These are phyloP conservation scores for Myripristis murdjan DNA, from an alignment of 2,797 vertebrate species.

Conservation along the genomic window DNA sequence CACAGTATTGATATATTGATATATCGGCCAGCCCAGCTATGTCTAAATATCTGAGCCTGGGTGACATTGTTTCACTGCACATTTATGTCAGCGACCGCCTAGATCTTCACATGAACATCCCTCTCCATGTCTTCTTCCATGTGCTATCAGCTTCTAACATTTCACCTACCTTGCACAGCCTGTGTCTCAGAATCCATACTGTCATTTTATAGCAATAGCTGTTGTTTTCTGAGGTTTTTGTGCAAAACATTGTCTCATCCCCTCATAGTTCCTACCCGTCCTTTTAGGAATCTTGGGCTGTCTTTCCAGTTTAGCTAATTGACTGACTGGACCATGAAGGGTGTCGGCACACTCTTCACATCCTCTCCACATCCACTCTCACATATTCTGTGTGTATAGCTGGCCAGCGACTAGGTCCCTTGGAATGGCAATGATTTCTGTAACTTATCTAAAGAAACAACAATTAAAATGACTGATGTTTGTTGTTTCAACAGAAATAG, in stretches of 20 bases:
- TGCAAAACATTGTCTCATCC: constrained; percentile 7
- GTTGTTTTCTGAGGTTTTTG: not conserved
- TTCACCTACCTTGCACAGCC: not conserved
- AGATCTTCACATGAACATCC: not conserved
- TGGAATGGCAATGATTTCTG: no score
- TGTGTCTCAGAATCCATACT: not conserved
- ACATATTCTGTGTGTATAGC: no score
- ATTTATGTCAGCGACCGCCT: not conserved
- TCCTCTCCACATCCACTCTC: no score
- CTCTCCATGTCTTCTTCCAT: no score
- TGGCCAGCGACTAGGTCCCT: no score
- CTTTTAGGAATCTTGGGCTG: constrained; percentile 23
- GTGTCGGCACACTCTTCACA: not conserved
- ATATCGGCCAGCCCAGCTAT: no score
- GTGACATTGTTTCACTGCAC: not conserved
- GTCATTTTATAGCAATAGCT: constrained; percentile 1
- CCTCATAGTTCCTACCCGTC: not conserved
- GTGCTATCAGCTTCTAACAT: no score
- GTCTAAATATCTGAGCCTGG: not conserved
- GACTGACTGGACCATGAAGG: constrained; percentile 28
- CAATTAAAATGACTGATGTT: not conserved
- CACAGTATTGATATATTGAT: no score
- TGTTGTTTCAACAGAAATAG: no score
- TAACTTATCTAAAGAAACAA: not conserved
- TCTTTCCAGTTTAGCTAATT: constrained; percentile 48